Conservation (phyloP, 2,113 vertebrate species). For the Saccopteryx bilineata region DNA sequence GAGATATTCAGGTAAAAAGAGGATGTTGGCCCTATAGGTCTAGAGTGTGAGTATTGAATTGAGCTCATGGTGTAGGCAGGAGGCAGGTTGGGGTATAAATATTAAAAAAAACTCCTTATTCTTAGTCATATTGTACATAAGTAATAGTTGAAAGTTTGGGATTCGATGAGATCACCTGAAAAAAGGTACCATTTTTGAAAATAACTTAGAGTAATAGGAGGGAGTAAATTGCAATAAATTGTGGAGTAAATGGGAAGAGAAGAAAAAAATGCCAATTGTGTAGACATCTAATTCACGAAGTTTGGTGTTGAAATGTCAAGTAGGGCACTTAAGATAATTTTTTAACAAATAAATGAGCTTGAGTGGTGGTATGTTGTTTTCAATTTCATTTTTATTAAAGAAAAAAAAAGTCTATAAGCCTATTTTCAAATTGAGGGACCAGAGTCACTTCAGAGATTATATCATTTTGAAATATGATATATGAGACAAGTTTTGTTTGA, state of each 20-base stretch:
- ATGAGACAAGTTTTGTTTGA: neutral
- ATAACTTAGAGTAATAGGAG: neutral
- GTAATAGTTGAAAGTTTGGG: neutral
- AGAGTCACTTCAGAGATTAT: neutral
- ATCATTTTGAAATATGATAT: constrained; percentile 28
- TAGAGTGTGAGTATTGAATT: neutral
- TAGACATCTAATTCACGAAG: neutral
- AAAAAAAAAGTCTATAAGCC: neutral
- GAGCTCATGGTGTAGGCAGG: neutral
- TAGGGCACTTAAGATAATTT: neutral
- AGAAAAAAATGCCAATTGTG: neutral
- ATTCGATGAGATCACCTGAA: neutral
- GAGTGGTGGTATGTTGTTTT: neutral
- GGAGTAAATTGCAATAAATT: neutral
- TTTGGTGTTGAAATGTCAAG: neutral
- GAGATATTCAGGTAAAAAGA: constrained; percentile 11
- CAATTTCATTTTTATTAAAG: neutral
- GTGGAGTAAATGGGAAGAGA: neutral
- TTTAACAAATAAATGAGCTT: neutral
- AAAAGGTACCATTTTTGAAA: neutral
- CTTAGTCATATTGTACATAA: neutral
- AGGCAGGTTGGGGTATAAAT: neutral
- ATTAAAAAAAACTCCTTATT: neutral
- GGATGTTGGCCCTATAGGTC: neutral
- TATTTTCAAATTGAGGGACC: neutral